Evolutionary conservation across 2,888 invertebrate species (phyloP), one percentile per base, ranked within the genome.

Genomic region (Noctuana brunneofusca): DNA sequence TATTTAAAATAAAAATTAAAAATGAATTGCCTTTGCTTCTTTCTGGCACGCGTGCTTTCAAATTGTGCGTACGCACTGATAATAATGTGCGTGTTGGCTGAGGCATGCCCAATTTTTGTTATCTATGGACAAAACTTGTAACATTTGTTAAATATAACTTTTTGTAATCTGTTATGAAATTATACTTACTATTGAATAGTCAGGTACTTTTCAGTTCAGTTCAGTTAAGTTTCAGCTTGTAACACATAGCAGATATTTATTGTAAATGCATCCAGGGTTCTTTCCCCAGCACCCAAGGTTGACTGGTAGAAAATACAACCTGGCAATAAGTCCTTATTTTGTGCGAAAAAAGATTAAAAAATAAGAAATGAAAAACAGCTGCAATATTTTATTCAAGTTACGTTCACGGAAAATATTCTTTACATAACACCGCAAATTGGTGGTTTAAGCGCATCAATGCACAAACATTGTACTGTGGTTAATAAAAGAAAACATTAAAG

Each of bases 401-500:
- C 43, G 8, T n/a, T 43, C 43, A 18, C 9, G 16, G 8, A 43
- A 41, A 41, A 3, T 3, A 35, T n/a, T 35, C 1, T 38, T 14
- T 38, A 38, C 38, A 38, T 12, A 46, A 12, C 46, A 22, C 22
- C 38, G 4, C 43, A 54, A 54, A 54, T 54, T 54, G 54, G 16
- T 43, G 55, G 55, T 43, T 54, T 54, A 27, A 18, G 12, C 27
- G 55, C 55, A 43, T 55, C 55, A 27, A 5, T 43, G 16, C 38
- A n/a, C 54, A 20, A 20, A 27, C 27, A 55, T 43, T 55, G 41
- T 55, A 16, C 5, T 55, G 43, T 3, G 55, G 55, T 55, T 55
- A 41, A 43, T 5, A 54, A 55, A 35, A n/a, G n/a, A 54, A 55
- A 24, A 55, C 41, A 3, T 55, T 27, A 55, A 46, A 32, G 46